Evolutionary conservation across 2,797 vertebrate genomes (phyloP).

Genomic region (Moxostoma hubbsi): DNA sequence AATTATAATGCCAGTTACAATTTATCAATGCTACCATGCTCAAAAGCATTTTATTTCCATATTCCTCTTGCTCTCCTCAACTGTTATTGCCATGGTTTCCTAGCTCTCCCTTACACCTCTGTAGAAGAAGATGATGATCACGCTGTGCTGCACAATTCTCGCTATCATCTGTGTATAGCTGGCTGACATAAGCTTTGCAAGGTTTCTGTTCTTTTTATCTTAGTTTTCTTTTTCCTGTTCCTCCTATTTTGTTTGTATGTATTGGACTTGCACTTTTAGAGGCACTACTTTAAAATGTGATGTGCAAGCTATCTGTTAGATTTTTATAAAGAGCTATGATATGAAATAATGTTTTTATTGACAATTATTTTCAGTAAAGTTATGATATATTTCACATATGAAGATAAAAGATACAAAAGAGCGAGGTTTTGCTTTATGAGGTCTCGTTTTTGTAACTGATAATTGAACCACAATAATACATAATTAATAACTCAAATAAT

Average conservation of each 20-base stretch:
- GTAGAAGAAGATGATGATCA: conserved; percentile 98
- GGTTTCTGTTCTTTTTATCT: conserved; percentile 1
- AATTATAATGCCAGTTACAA: no score
- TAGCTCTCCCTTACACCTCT: conserved; percentile 30
- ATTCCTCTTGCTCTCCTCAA: not conserved
- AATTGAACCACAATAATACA: no score
- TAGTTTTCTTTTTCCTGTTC: not conserved
- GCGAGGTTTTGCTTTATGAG: not conserved
- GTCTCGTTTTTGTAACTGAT: no score
- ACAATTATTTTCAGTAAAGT: not conserved
- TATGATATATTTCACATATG: not conserved
- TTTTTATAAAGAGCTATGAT: conserved; percentile 1
- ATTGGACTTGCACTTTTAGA: conserved; percentile 25
- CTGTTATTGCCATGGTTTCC: not conserved
- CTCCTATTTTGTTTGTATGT: conserved; percentile 2
- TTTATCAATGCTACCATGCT: not conserved
- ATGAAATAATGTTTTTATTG: conserved; percentile 15
- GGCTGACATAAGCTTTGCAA: conserved; percentile 79
- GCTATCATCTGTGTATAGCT: conserved; percentile 85
- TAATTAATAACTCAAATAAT: no score
- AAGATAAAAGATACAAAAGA: not conserved
- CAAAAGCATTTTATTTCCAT: not conserved
- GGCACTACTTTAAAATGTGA: conserved; percentile 12
- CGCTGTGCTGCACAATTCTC: conserved; percentile 89
- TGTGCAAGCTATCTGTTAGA: conserved; percentile 2